A percentile compares a stretch with the other conserved stretches of the same genome.
Evolutionary conservation across 2,113 vertebrate species (phyloP).

Genomic region (Turdus rufiventris): DNA sequence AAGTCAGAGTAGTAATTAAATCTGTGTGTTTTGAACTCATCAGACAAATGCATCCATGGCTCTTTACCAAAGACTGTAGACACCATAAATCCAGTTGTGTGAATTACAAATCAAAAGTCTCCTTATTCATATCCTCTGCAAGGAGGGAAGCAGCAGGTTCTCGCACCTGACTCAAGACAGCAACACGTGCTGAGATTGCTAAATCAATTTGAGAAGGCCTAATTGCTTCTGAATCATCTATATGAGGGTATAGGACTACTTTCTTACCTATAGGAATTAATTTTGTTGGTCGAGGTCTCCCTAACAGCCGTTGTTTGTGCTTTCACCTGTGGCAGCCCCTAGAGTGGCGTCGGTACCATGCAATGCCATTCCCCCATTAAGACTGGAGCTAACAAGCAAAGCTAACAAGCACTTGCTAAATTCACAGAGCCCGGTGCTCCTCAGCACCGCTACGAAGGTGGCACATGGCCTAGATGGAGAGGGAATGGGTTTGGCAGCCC

Average conservation of each 20-base stretch:
- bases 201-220: neutral
- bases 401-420: neutral
- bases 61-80: neutral
- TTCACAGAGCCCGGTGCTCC: neutral
- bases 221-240: neutral
- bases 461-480: rapidly evolving
- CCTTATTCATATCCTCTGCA: neutral
- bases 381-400: neutral
- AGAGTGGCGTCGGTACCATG: rapidly evolving
- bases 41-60: neutral
- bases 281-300: neutral
- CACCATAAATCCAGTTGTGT: neutral
- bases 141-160: neutral
- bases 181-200: neutral
- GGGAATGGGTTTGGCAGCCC: neutral
- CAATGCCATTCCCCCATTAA: rapidly evolving
- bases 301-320: neutral
- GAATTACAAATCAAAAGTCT: neutral
- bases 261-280: neutral
- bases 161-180: neutral
- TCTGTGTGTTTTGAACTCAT: neutral
- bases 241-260: neutral
- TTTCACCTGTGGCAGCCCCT: neutral
- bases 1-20: neutral
- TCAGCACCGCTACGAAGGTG: neutral